These are phyloP conservation scores for Pipistrellus pygmaeus DNA, from an alignment of 2,797 vertebrate genomes.

Conservation along the genomic window DNA sequence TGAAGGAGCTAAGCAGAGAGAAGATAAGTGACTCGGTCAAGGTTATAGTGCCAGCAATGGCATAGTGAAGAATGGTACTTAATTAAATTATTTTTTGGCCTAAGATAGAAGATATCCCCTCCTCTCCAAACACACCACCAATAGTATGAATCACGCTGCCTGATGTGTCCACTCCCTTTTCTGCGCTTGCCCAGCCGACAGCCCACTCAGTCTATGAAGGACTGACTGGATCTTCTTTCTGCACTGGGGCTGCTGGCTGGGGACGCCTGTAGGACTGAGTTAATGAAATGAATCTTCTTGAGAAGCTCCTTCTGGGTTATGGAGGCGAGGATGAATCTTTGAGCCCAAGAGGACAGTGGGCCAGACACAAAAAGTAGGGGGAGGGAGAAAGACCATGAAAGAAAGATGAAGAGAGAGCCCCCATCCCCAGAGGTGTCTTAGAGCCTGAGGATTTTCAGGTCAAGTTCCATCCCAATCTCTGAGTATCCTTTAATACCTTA, in stretches of 20 bases:
- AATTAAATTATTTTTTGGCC: neutral
- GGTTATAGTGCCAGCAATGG: neutral
- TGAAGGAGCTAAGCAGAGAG: neutral
- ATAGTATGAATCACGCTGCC: neutral
- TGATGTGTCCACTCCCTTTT: neutral
- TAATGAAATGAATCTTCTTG: constrained; percentile 26
- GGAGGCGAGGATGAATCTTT: neutral
- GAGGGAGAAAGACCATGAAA: neutral
- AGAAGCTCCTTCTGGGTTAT: neutral
- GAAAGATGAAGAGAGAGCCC: neutral
- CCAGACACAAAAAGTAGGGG: neutral
- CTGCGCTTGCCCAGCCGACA: neutral
- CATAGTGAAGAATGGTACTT: neutral
- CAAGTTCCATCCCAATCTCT: neutral
- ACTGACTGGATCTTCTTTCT: neutral
- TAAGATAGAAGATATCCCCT: neutral
- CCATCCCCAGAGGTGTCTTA: neutral
- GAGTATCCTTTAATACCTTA: neutral
- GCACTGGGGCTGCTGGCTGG: neutral
- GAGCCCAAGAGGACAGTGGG: neutral
- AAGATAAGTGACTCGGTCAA: neutral
- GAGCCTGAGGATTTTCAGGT: neutral
- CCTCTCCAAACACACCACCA: neutral
- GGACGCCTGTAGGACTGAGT: neutral
- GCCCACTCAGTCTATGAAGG: neutral